Evolutionary conservation across 1,140 invertebrate genomes (phyloP), one percentile per base, ranked within the genome.

Genomic region (Euglossa dilemma): DNA sequence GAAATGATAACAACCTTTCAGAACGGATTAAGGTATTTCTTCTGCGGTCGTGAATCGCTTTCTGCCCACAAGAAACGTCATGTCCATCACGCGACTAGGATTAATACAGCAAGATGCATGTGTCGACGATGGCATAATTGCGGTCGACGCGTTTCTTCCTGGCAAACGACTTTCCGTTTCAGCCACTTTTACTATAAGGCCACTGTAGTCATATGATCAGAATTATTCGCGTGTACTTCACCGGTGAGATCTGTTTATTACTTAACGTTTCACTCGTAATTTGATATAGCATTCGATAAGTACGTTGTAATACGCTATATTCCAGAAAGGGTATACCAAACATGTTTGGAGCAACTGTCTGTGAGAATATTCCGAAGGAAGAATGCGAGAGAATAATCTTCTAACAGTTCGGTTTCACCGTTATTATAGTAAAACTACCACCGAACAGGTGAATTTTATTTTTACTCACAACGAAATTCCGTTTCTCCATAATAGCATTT

Each of bases 101-200:
- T 76, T 77, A 75, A 82, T 77, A 77, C 54, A 50, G 52, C 25
- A 57, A 43, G 36, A 28, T 77, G 64, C 64, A 82, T 82, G 64
- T 67, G 71, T 47, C 52, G 56, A 59, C 61, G 54, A 77, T 20
- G 64, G 45, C 52, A 77, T 76, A 77, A 76, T 75, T 82, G 80
- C 45, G 54, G 18, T 18, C 25, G 50, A 52, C 8, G 59, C 6
- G 45, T 80, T 66, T 64, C 70, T 74, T 66, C 59, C 18, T 12
- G 57, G 70, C 70, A 74, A 86, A 87, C 74, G 28, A 79, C 80
- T 86, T 64, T 74, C 64, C 67, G 73, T 80, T 74, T 80, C 70
- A 74, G 18, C 57, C 23, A 25, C 1, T 67, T 61, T 25, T 36
- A n/a, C 23, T n/a, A 50, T 7, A 28, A 3, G 25, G 25, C 36